phyloP scores from a whole-genome alignment of 1,140 invertebrate species.

The Polypedilum pembai region DNA sequence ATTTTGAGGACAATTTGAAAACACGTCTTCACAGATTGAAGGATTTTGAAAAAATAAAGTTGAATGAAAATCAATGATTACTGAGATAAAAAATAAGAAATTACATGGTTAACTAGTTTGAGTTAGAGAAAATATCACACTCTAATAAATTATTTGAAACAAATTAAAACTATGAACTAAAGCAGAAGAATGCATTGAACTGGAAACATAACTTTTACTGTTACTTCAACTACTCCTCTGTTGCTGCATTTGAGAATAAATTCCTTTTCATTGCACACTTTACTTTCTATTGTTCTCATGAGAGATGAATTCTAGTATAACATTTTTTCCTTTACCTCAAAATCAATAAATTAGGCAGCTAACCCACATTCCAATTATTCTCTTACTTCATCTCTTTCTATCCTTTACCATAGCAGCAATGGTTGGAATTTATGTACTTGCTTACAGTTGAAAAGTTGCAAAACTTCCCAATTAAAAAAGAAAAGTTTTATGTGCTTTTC shows the following conservation, averaged over 20 bases:
- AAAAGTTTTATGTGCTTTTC: not conserved
- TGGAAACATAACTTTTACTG: no score
- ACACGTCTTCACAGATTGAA: not conserved
- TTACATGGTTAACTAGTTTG: no score
- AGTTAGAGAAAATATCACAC: no score
- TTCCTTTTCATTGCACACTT: not conserved
- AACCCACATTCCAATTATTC: not conserved
- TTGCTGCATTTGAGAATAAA: not conserved
- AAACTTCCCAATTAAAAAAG: no score
- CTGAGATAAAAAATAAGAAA: not conserved
- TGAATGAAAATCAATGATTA: not conserved
- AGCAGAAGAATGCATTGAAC: no score
- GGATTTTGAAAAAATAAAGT: not conserved
- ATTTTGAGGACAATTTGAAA: not conserved
- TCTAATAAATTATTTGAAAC: not conserved
- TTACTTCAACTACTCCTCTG: not conserved
- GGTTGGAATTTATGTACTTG: not conserved
- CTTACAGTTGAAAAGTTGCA: not conserved
- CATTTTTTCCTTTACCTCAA: not conserved
- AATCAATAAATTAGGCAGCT: not conserved
- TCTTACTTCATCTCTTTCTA: not conserved
- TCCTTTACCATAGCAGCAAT: not conserved
- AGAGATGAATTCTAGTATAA: not conserved
- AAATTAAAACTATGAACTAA: not conserved
- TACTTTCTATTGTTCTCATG: conserved; percentile 2